Evolutionary conservation across 37 sponge, comb jelly and placozoan genomes (phyloP), one percentile per base, ranked within the genome.

Genomic region (Diacarnus erythraeanus): DNA sequence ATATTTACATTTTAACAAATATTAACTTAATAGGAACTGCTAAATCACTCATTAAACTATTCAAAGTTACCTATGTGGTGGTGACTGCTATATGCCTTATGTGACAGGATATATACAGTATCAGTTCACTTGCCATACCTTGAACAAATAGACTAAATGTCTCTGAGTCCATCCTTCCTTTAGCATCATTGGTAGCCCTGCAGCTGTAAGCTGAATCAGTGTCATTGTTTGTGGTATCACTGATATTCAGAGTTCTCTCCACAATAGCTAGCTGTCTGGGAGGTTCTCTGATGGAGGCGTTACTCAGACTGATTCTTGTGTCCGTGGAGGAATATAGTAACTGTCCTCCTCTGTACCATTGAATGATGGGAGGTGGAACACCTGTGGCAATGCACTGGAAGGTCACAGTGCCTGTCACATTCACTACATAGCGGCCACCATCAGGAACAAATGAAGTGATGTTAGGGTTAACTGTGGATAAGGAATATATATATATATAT

Each of bases 371-470:
- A 10, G 81, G 57, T 38, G 92, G 92, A 38, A 80, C 75, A 79
- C 88, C 92, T 64, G 66, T 80, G 47, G 82, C 88, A 44, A 2
- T 84, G 39, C 92, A 92, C 63, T 51, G 37, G 40, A 86, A 72
- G 25, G 64, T 79, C 1, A 78, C 80, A 34, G 81, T 59, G 35
- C 39, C 60, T 39, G 71, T 68, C 71, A 80, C 40, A 68, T 68
- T 68, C 40, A 76, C 61, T 36, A 37, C 38, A 76, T 68, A 68
- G 39, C 69, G 69, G 38, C 35, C 37, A 25, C 61, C 61, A 38
- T 23, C 81, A 42, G 73, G 72, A 26, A 38, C 42, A 51, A 22
- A 18, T 26, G 9, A 67, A 34, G 58, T 58, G 61, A 69, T 80
- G 37, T 57, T 42, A 29, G 72, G 61, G 43, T 25, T n/a, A 51